phyloP scores from a whole-genome alignment of 2,797 vertebrate genomes.

The Halcyon leucocephala region DNA sequence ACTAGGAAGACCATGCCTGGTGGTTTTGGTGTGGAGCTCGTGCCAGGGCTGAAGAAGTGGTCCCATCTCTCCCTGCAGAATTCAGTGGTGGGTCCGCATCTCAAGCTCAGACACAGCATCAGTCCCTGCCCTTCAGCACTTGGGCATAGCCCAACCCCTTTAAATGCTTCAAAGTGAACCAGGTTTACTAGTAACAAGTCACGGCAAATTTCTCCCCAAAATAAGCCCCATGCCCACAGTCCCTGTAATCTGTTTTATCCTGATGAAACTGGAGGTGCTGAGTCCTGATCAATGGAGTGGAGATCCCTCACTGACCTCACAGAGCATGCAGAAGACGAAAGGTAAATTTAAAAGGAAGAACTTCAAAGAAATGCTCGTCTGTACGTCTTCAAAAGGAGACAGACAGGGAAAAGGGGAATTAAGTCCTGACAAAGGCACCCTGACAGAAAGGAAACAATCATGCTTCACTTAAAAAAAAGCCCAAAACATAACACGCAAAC shows the following conservation, averaged over 20 bases:
- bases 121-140: not conserved
- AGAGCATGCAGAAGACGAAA: not conserved
- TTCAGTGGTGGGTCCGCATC: not conserved
- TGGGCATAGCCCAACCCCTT: accelerated
- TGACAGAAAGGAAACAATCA: not conserved
- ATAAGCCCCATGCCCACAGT: not conserved
- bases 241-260: not conserved
- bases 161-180: not conserved
- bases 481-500: not conserved
- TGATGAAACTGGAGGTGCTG: not conserved
- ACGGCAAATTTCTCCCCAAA: not conserved
- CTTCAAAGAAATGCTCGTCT: not conserved
- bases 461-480: not conserved
- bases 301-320: accelerated
- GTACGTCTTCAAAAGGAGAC: not conserved
- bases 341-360: not conserved
- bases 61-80: not conserved
- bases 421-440: not conserved
- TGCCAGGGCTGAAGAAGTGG: not conserved
- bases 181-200: not conserved
- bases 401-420: not conserved
- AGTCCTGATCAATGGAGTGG: not conserved
- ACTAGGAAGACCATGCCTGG: accelerated
- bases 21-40: not conserved
- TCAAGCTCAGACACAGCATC: not conserved